A percentile compares a stretch with the other conserved stretches of the same genome.
Evolutionary conservation across 2,888 invertebrate genomes (phyloP).

Genomic region (Drosophila quasianomalipes): DNA sequence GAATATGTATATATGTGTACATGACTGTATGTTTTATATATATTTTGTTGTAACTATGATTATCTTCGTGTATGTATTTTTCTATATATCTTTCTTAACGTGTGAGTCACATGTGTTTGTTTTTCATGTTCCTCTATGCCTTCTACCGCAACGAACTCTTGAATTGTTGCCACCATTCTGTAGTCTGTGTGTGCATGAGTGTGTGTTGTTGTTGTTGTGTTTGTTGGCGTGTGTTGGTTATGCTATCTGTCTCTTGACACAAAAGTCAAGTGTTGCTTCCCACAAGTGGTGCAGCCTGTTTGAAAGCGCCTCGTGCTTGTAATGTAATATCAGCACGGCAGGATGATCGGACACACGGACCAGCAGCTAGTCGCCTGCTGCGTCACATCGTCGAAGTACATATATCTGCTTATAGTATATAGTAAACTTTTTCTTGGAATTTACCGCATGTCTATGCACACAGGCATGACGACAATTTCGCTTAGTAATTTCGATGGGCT

Average conservation of each 20-base stretch:
- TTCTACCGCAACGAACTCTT: conserved; percentile 40
- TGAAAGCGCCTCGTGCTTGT: conserved; percentile 38
- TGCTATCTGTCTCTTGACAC: conserved; percentile 67
- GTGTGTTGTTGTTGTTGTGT: conserved; percentile 23
- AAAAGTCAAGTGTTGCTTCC: conserved; percentile 78
- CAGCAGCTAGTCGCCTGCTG: conserved; percentile 32
- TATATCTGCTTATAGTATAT: conserved; percentile 17
- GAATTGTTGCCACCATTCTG: conserved; percentile 45
- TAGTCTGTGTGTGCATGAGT: conserved; percentile 11
- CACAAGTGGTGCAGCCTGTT: conserved; percentile 65
- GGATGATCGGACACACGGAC: conserved; percentile 48
- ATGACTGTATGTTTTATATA: neutral
- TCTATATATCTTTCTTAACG: neutral
- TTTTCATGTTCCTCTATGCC: conserved; percentile 41
- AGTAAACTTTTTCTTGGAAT: conserved; percentile 22
- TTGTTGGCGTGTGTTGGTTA: conserved; percentile 17
- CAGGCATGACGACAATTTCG: conserved; percentile 30
- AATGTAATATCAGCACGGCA: conserved; percentile 30
- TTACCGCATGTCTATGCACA: conserved; percentile 13
- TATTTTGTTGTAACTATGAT: neutral
- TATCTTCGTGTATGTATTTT: neutral
- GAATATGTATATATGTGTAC: neutral
- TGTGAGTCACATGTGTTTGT: conserved; percentile 35
- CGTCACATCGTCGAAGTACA: conserved; percentile 53
- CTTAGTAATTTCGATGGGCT: conserved; percentile 35